Percentiles rank a stretch among this genome's conserved stretches.
Conservation (phyloP, 2,113 vertebrate species). For the Progne subis region DNA sequence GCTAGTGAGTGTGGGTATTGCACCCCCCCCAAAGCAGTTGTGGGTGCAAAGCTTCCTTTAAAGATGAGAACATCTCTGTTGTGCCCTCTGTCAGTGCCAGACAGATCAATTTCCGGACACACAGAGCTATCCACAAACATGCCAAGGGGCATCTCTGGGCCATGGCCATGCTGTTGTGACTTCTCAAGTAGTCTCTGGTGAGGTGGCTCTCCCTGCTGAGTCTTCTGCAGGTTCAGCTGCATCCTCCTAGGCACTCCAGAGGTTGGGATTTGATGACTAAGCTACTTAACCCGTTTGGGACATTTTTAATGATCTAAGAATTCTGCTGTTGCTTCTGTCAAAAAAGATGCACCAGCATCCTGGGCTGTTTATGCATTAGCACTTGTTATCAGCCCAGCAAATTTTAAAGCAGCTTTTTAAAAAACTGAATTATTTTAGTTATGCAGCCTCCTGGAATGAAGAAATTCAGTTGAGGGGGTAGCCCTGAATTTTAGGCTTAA, state of each 20-base stretch:
- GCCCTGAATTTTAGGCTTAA: neutral
- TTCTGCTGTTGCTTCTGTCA: neutral
- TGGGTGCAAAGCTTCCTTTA: neutral
- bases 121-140: neutral
- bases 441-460: neutral
- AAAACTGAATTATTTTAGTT: neutral
- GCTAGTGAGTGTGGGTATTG: neutral
- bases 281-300: neutral
- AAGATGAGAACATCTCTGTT: neutral
- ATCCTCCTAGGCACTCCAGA: neutral
- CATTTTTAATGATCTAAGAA: neutral
- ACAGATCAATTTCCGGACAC: neutral
- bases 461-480: neutral
- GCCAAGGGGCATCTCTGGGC: neutral
- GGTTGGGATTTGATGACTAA: neutral
- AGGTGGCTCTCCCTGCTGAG: neutral
- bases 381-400: neutral
- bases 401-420: neutral
- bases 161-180: neutral
- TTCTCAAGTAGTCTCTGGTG: neutral
- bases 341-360: neutral
- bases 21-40: neutral
- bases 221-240: neutral
- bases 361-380: neutral
- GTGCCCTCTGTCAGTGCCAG: neutral